A percentile compares a stretch with the other conserved stretches of the same genome.
phyloP scores from a whole-genome alignment of 2,888 invertebrate genomes.

The Zygothrica quintamaculata region DNA sequence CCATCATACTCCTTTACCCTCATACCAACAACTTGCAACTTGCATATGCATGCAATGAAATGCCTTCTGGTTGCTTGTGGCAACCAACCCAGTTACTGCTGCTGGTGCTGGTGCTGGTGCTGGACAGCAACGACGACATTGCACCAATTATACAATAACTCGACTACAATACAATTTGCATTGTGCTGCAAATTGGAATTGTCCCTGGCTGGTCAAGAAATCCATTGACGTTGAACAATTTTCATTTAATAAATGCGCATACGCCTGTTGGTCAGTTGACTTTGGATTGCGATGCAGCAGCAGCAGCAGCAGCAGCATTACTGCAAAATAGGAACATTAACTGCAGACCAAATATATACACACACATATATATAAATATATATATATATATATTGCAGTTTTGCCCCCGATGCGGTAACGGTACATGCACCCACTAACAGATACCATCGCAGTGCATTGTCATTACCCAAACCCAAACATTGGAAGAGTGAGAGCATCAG shows the following conservation, averaged over 20 bases:
- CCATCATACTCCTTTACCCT: background rate
- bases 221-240: conserved; percentile 44
- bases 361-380: conserved; percentile 8
- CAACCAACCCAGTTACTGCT: too few species aligned
- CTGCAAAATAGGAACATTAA: conserved; percentile 63
- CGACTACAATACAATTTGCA: conserved; percentile 78
- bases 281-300: conserved; percentile 21
- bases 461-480: conserved; percentile 16
- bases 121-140: conserved; percentile 45
- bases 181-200: conserved; percentile 74
- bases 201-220: conserved; percentile 53
- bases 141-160: conserved; percentile 79
- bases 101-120: background rate
- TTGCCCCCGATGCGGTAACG: conserved; percentile 30
- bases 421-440: conserved; percentile 40
- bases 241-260: conserved; percentile 76
- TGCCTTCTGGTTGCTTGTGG: too few species aligned
- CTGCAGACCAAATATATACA: conserved; percentile 56
- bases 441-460: conserved; percentile 37
- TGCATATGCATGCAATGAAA: too few species aligned
- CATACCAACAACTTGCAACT: background rate
- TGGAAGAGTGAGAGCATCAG: background rate
- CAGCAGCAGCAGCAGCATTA: too few species aligned
- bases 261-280: conserved; percentile 55
- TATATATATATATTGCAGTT: conserved; percentile 2